These are phyloP conservation scores for Sciurus niger DNA, from an alignment of 2,113 vertebrate species.

Conservation along the genomic window DNA sequence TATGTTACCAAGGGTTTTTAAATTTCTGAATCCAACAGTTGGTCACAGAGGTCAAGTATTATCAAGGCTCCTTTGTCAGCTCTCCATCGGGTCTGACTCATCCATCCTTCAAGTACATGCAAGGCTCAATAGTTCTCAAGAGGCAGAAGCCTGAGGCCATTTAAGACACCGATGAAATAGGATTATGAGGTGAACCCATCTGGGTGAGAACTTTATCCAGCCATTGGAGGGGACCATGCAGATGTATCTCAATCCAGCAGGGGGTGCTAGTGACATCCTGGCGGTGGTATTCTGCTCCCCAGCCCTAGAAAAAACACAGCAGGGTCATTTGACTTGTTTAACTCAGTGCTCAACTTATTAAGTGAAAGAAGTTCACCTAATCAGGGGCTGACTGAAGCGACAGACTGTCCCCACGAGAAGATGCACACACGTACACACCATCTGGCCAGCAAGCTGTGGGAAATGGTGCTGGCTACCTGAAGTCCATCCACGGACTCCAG, in stretches of 20 bases:
- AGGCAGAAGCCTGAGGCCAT: conserved; percentile 81
- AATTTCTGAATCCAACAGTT: conserved; percentile 93
- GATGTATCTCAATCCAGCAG: conserved; percentile 99
- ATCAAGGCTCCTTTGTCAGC: conserved; percentile 93
- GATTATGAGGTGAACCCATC: conserved; percentile 99
- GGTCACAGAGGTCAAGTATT: conserved; percentile 98
- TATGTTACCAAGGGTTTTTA: conserved; percentile 75
- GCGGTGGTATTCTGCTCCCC: conserved; percentile 99
- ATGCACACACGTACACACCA: not conserved
- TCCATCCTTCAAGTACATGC: conserved; percentile 96
- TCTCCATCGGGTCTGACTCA: conserved; percentile 92
- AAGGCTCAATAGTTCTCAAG: conserved; percentile 89
- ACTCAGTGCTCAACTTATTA: not conserved
- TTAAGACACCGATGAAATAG: conserved; percentile 99
- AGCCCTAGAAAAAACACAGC: conserved; percentile 91
- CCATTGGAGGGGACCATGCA: conserved; percentile 99
- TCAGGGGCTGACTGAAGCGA: not conserved
- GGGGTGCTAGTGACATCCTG: conserved; percentile 99
- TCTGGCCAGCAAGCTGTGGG: not conserved
- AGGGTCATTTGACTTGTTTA: conserved; percentile 39
- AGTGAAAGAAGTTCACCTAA: not conserved
- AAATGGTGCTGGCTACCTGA: not conserved
- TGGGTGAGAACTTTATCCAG: conserved; percentile 99
- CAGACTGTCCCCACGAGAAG: not conserved
- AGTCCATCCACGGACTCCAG: not conserved